phyloP scores from a whole-genome alignment of 2,797 vertebrate species.

The Aplochiton taeniatus region DNA sequence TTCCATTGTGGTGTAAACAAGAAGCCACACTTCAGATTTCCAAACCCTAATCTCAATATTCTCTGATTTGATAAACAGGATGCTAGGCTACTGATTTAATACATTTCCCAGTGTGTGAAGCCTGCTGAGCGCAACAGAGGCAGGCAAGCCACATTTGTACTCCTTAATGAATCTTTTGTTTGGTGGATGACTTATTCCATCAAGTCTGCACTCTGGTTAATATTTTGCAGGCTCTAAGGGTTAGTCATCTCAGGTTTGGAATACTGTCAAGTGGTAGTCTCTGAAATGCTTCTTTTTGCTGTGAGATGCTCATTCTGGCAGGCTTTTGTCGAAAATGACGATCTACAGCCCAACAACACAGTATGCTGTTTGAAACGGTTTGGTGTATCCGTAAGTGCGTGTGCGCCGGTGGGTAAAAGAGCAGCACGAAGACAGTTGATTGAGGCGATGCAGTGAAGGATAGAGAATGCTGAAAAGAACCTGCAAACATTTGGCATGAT shows the following conservation, averaged over 20 bases:
- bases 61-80: conserved; percentile 21
- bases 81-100: conserved; percentile 28
- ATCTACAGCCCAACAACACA: too few relatives aligned
- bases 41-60: conserved; percentile 21
- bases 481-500: neutral
- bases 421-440: conserved; percentile 15
- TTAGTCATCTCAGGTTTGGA: too few relatives aligned
- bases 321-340: too few relatives aligned
- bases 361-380: too few relatives aligned
- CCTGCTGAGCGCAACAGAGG: conserved; percentile 9
- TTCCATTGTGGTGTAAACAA: conserved; percentile 8
- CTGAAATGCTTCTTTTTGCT: too few relatives aligned
- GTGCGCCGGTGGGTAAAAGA: conserved; percentile 13
- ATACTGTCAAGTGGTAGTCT: too few relatives aligned
- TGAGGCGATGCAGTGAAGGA: conserved; percentile 27
- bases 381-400: conserved; percentile 17
- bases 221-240: too few relatives aligned
- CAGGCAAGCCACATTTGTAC: too few relatives aligned
- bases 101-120: conserved; percentile 6
- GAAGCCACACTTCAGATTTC: conserved; percentile 2
- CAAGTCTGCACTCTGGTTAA: too few relatives aligned
- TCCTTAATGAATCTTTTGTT: too few relatives aligned
- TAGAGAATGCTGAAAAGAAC: neutral
- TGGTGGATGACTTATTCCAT: too few relatives aligned
- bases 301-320: too few relatives aligned